phyloP scores from a whole-genome alignment of 2,888 invertebrate genomes.

The Nezara viridula region DNA sequence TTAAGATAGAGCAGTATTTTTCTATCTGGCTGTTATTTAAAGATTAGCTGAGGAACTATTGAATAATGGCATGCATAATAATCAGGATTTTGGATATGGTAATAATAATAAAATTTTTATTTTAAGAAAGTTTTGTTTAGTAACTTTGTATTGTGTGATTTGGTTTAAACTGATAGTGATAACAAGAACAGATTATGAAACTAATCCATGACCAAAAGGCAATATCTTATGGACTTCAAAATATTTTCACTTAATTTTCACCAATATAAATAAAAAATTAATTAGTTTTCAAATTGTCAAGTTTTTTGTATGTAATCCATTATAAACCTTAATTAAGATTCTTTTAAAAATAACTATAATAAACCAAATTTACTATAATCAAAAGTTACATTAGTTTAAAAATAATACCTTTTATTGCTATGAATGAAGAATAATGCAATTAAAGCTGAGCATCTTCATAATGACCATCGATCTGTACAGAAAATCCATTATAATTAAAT shows the following conservation, averaged over 20 bases:
- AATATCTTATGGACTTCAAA: background rate
- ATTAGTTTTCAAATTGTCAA: background rate
- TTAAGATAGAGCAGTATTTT: background rate
- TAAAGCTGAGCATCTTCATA: conserved; percentile 64
- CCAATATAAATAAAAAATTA: background rate
- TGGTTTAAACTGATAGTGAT: background rate
- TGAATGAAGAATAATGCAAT: conserved; percentile 39
- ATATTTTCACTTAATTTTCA: background rate
- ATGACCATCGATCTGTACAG: conserved; percentile 63
- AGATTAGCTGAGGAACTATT: background rate
- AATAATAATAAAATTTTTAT: background rate
- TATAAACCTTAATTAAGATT: background rate
- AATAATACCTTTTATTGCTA: conserved; percentile 49
- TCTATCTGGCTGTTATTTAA: background rate
- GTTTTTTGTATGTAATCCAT: too few relatives aligned
- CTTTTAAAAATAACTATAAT: background rate
- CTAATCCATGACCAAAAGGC: background rate
- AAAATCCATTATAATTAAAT: conserved; percentile 56
- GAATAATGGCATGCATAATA: background rate
- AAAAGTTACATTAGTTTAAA: conserved; percentile 8
- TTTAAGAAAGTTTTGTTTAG: background rate
- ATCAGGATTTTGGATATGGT: background rate
- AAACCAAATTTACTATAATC: background rate
- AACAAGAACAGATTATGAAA: background rate
- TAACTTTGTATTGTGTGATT: background rate